Evolutionary conservation across 1,140 invertebrate genomes (phyloP).

Genomic region (Muscidifurax raptorellus): DNA sequence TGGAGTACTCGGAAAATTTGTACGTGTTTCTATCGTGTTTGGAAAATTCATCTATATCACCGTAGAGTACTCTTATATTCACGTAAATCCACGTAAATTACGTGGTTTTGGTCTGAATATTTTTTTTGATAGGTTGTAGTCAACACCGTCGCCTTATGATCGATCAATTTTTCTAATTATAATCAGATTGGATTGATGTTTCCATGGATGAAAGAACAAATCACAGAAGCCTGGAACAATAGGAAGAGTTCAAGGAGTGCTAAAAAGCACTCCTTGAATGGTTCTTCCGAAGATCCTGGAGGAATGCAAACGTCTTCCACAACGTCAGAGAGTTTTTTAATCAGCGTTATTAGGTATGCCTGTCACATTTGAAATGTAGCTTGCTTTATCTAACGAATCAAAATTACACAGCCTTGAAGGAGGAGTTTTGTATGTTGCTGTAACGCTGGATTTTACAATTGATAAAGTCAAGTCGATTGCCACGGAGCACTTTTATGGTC

Average conservation of each 20-base stretch:
- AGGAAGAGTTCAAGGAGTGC: constrained; percentile 67
- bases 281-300: constrained; percentile 59
- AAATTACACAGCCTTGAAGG: constrained; percentile 67
- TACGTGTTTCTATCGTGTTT: too few species aligned
- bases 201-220: constrained; percentile 71
- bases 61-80: too few species aligned
- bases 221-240: constrained; percentile 70
- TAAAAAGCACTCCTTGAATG: constrained; percentile 61
- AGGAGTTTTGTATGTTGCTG: constrained; percentile 61
- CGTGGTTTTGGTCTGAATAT: too few species aligned
- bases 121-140: too few species aligned
- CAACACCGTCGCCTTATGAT: not conserved
- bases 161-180: constrained; percentile 36
- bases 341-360: constrained; percentile 70
- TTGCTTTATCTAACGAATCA: constrained; percentile 16
- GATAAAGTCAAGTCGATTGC: constrained; percentile 70
- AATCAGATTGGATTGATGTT: constrained; percentile 70
- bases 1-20: too few species aligned
- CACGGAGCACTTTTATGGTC: constrained; percentile 70
- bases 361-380: not conserved
- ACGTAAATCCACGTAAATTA: too few species aligned
- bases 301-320: constrained; percentile 59
- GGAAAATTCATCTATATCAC: too few species aligned
- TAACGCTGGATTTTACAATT: constrained; percentile 67
- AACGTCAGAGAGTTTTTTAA: constrained; percentile 62